These are phyloP conservation scores for Petroica traversi DNA, from an alignment of 2,113 vertebrate genomes.

Conservation along the genomic window DNA sequence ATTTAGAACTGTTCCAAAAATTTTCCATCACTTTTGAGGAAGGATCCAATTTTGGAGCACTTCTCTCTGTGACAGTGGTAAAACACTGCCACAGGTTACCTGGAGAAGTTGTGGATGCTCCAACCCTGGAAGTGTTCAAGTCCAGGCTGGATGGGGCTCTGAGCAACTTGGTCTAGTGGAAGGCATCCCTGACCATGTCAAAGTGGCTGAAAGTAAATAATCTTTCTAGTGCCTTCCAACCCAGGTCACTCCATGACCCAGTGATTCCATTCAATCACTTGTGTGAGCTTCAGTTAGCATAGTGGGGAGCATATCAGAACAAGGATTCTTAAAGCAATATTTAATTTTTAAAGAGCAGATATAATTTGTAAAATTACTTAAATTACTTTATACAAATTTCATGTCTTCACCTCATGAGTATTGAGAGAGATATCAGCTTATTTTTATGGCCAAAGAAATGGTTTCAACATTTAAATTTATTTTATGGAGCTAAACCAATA, in stretches of 20 bases:
- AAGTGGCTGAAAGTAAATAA: fast-evolving
- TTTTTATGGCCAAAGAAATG: neutral
- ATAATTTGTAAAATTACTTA: neutral
- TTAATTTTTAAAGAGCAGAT: neutral
- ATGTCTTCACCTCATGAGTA: neutral
- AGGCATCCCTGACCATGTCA: neutral
- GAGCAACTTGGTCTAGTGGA: neutral
- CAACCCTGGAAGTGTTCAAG: neutral
- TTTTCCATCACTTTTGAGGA: neutral
- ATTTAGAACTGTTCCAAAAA: neutral
- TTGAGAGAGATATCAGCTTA: neutral
- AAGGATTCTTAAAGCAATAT: neutral
- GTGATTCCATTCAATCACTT: neutral
- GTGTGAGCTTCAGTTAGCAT: neutral
- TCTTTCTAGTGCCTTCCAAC: neutral
- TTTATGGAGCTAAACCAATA: neutral
- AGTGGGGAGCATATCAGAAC: neutral
- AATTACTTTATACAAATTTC: neutral
- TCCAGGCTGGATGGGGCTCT: neutral
- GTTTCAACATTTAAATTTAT: neutral
- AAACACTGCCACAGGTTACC: neutral
- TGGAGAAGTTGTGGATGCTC: neutral
- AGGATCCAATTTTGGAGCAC: neutral
- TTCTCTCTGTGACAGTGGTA: neutral
- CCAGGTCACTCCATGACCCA: neutral